Evolutionary conservation across 2,797 vertebrate genomes (phyloP).

Genomic region (Zenarchopterus dispar): DNA sequence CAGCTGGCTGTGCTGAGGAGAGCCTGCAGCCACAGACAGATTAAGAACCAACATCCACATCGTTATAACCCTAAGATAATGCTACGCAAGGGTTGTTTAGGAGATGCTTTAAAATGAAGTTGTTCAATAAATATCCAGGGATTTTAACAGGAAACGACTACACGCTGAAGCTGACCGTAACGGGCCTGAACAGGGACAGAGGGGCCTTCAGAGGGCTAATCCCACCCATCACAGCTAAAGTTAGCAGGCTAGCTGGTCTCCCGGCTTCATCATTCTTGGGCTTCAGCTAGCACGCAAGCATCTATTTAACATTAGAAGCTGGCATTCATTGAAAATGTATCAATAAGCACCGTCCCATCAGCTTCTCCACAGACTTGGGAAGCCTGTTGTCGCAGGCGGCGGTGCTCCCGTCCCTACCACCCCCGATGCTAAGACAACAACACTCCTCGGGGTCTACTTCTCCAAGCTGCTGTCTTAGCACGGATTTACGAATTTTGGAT

Average conservation of each 20-base stretch:
- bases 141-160: slow-evolving; percentile 8
- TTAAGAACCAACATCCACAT: slow-evolving; percentile 12
- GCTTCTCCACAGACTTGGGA: slow-evolving; percentile 9
- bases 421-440: slow-evolving; percentile 39
- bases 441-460: slow-evolving; percentile 37
- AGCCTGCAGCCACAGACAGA: slow-evolving; percentile 28
- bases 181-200: slow-evolving; percentile 60
- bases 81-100: slow-evolving; percentile 17
- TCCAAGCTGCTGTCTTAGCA: slow-evolving; percentile 17
- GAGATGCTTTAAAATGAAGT: slow-evolving; percentile 20
- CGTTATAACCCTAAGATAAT: slow-evolving; percentile 16
- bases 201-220: slow-evolving; percentile 77
- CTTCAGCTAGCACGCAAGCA: slow-evolving; percentile 14
- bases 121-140: neutral
- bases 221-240: slow-evolving; percentile 65
- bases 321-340: neutral
- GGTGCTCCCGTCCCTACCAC: slow-evolving; percentile 9
- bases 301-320: neutral
- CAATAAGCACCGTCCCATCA: neutral
- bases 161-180: slow-evolving; percentile 22
- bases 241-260: slow-evolving; percentile 67
- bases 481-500: neutral
- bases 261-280: slow-evolving; percentile 16
- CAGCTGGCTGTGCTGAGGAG: slow-evolving; percentile 19
- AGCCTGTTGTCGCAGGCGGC: slow-evolving; percentile 14